Percentiles rank a stretch among this genome's conserved stretches.
Evolutionary conservation across 2,888 invertebrate species (phyloP).

Genomic region (Unio pictorum): DNA sequence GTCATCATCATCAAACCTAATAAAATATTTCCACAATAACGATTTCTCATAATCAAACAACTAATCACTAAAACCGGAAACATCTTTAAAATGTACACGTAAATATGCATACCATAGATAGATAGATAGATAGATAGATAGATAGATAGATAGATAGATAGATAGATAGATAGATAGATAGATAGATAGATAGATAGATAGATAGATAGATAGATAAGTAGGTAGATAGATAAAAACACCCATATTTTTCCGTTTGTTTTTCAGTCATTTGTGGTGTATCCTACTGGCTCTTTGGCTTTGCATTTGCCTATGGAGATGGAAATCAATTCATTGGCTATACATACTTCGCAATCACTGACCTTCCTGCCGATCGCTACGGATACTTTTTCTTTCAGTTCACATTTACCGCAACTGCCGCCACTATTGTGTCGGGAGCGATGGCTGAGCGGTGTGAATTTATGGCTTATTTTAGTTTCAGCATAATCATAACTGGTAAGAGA

Average conservation of each 20-base stretch:
- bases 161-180: too few relatives aligned
- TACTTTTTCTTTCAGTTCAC: slow-evolving; percentile 75
- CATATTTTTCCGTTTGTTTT: background rate
- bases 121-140: too few relatives aligned
- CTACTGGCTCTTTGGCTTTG: slow-evolving; percentile 56
- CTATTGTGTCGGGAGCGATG: slow-evolving; percentile 75
- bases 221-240: too few relatives aligned
- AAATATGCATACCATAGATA: too few relatives aligned
- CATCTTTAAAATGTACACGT: too few relatives aligned
- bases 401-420: slow-evolving; percentile 76
- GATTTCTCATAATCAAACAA: too few relatives aligned
- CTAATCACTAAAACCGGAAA: too few relatives aligned
- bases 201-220: too few relatives aligned
- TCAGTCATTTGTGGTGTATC: slow-evolving; percentile 54
- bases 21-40: too few relatives aligned
- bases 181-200: too few relatives aligned
- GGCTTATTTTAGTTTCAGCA: slow-evolving; percentile 74
- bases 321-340: slow-evolving; percentile 70
- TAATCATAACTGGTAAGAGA: slow-evolving; percentile 73
- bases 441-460: slow-evolving; percentile 75
- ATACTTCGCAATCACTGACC: slow-evolving; percentile 43
- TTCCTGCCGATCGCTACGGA: slow-evolving; percentile 46
- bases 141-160: too few relatives aligned
- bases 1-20: too few relatives aligned
- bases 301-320: slow-evolving; percentile 53